Percentiles rank a stretch among this genome's conserved stretches.
Evolutionary conservation across 2,113 vertebrate species (phyloP).

Genomic region (Eulacestoma nigropectus): DNA sequence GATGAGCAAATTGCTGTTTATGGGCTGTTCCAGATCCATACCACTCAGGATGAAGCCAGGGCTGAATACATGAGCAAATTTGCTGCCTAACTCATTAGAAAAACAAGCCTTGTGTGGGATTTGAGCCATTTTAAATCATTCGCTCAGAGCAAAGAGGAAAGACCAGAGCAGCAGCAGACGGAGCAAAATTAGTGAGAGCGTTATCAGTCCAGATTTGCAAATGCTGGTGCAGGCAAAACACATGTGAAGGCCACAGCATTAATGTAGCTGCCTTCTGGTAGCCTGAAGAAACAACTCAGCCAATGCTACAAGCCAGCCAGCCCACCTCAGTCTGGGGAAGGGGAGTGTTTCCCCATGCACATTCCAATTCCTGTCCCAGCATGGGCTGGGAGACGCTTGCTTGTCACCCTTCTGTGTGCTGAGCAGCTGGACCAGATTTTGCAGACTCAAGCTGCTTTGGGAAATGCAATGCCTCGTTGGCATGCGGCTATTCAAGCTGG

Average conservation of each 20-base stretch:
- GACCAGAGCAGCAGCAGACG: neutral
- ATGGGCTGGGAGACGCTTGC: neutral
- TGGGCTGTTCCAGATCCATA: neutral
- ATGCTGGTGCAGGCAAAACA: neutral
- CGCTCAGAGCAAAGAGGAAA: neutral
- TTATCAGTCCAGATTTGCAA: neutral
- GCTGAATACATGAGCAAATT: neutral
- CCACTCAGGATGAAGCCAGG: neutral
- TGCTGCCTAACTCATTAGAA: conserved; percentile 1
- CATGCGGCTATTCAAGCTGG: conserved; percentile 67
- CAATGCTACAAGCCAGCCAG: neutral
- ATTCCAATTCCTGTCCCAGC: neutral
- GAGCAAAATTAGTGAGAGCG: neutral
- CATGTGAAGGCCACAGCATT: neutral
- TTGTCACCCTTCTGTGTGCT: neutral
- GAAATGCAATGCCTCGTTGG: conserved; percentile 49
- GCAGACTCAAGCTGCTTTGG: conserved; percentile 46
- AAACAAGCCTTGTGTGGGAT: neutral
- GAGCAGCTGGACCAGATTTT: conserved; percentile 68
- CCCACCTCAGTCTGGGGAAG: neutral
- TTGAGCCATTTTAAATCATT: conserved; percentile 18
- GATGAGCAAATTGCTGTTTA: conserved; percentile 41
- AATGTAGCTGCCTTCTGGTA: neutral
- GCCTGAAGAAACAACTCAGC: neutral
- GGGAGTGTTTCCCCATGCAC: accelerated